Base-by-base conservation (phyloP, 2,113 vertebrate species). In the Takifugu bimaculatus region DNA sequence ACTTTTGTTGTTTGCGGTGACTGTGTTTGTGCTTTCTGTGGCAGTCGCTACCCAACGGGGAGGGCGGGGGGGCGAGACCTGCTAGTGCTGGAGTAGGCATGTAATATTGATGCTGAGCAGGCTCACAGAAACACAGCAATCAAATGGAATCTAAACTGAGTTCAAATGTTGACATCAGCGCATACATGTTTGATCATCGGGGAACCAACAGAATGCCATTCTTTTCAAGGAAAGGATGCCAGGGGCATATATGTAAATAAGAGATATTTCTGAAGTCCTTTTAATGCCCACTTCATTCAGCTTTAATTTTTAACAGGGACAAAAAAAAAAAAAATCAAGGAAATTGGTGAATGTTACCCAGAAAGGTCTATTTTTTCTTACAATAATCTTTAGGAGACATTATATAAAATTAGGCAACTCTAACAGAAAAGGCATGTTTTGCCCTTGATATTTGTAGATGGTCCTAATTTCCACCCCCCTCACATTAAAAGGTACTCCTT, bases 41-140 rank as follows among this genome's bases (percentile, higher is more conserved):
- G 79, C 74, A 49, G 57, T 50, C 25, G 27, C 74, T 80, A 42
- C 73, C 72, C 67, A 49, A 75, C 54, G 72, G 65, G 4, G 75
- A 74, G 77, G 61, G 73, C 62, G 3, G 77, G 61, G 73, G 64
- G 3, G 75, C 72, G 77, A 65, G 57, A 52, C 59, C 57, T 60
- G 72, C 78, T 50, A 69, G 61, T 69, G 47, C 59, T 53, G 57
- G 77, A 81, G 79, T 50, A 59, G 72, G 65, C 82, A 90, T 88
- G 82, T 84, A 89, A 85, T 87, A 89, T 88, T 90, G 82, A 89
- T 88, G 85, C 69, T 59, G 59, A 83, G 74, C 85, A 80, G 82
- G 79, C 70, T 75, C 52, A 3, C 60, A 72, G 77, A 85, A 79
- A 85, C 74, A 81, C 51, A 75, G 53, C 77, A 82, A 86, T 87